Evolutionary conservation across 2,113 vertebrate species (phyloP), one percentile per base, ranked within the genome.

Genomic region (Apus apus): DNA sequence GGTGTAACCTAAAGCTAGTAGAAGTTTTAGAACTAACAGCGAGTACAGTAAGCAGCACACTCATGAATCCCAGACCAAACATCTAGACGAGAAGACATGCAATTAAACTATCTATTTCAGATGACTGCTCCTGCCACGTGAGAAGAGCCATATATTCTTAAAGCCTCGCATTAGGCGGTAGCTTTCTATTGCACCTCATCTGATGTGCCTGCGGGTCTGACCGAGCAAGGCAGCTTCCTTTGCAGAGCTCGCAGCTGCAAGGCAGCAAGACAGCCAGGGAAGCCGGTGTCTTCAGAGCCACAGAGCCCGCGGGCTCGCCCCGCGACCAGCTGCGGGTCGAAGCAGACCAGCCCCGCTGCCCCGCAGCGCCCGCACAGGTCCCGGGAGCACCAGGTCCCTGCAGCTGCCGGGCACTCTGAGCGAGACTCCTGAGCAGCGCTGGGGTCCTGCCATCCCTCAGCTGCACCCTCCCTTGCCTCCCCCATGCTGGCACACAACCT

Each of bases 271-370:
- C 54, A 67, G 38, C 29, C 60, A 15, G 20, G 26, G 54, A 26
- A 26, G 23, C 34, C 25, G 6, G 11, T 13, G 22, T 19, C 43
- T 46, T 29, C 73, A 50, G 26, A 53, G 23, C 12, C 48, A 22
- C 3, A 1, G 9, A 23, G 15, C 16, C 73, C 29, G 22, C 3
- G 0, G 15, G 8, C 15, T 67, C 34, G 32, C 18, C 54, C 73
- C 5, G 21, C 29, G 43, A 64, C 22, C 40, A n/a, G 13, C 8
- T n/a, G 26, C 40, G 4, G 0, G 6, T 19, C 36, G 6, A 32
- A 32, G 14, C 20, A 0, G 27, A 48, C n/a, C 22, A 61, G n/a
- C 45, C 64, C 30, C 2, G 1, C n/a, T 0, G 0, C 46, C 32
- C 6, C 38, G n/a, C 70, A 50, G 38, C 21, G 6, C 50, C 53